Conservation (phyloP, 2,113 vertebrate genomes). For the Carassius auratus region DNA sequence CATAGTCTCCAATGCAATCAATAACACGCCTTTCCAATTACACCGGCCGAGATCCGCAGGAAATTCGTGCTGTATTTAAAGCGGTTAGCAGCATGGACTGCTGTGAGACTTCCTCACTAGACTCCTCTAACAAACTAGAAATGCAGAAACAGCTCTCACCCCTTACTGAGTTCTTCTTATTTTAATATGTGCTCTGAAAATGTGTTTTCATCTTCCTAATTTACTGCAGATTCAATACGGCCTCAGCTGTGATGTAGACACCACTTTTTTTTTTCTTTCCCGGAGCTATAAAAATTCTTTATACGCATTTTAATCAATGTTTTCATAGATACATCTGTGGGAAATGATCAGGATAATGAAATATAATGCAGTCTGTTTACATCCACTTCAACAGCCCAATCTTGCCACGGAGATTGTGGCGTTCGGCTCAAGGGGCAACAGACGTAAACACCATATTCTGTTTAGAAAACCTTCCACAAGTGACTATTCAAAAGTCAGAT, state of each 20-base stretch:
- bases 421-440: conserved; percentile 7
- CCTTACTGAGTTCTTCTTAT: conserved; percentile 25
- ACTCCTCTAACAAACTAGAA: conserved; percentile 41
- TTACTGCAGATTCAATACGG: conserved; percentile 18
- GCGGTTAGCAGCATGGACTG: conserved; percentile 52
- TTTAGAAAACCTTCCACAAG: background rate
- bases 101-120: conserved; percentile 25
- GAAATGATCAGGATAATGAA: conserved; percentile 41
- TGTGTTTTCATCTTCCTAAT: conserved; percentile 41
- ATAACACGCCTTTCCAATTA: conserved; percentile 61
- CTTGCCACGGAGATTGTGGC: background rate
- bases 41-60: conserved; percentile 45
- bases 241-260: conserved; percentile 27
- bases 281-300: conserved; percentile 13
- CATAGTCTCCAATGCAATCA: conserved; percentile 58
- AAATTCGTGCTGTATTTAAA: conserved; percentile 57
- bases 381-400: background rate
- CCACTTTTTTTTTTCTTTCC: conserved; percentile 19
- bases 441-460: background rate
- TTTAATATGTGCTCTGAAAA: conserved; percentile 32
- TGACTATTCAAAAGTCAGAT: background rate
- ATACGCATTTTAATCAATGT: conserved; percentile 33
- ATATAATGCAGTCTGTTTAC: conserved; percentile 20
- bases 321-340: conserved; percentile 34
- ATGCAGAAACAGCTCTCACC: conserved; percentile 2